Percentiles rank a stretch among this genome's conserved stretches.
Conservation (phyloP, 2,888 invertebrate species). For the Tillus elongatus region DNA sequence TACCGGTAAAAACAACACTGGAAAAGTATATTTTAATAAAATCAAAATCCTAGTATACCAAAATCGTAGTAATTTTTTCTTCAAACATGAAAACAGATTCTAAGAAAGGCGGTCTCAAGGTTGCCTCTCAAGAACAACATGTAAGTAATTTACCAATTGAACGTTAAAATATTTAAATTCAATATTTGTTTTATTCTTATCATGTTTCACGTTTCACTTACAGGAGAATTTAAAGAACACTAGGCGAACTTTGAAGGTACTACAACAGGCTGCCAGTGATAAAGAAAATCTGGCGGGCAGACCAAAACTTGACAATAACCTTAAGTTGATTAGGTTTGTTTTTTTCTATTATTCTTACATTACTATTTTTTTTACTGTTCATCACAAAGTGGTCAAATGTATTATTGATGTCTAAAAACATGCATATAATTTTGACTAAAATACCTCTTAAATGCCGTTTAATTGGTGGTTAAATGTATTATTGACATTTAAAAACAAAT, state of each 20-base stretch:
- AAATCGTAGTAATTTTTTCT: too few species aligned
- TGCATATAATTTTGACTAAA: too few species aligned
- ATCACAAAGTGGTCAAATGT: conserved; percentile 5
- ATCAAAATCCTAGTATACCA: too few species aligned
- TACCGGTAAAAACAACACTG: too few species aligned
- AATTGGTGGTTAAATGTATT: too few species aligned
- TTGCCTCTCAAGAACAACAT: conserved; percentile 32
- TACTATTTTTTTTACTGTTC: conserved; percentile 6
- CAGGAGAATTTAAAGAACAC: conserved; percentile 51
- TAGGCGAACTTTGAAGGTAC: conserved; percentile 62
- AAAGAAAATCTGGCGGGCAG: conserved; percentile 71
- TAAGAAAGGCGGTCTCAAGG: conserved; percentile 30
- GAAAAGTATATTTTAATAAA: too few species aligned
- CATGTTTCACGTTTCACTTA: too few species aligned
- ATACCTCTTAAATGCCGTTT: too few species aligned
- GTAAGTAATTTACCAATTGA: conserved; percentile 24
- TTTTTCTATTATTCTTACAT: conserved; percentile 6
- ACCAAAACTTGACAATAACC: conserved; percentile 33
- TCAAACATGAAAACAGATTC: conserved; percentile 35
- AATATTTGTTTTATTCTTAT: conserved; percentile 6
- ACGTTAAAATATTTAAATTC: conserved; percentile 2
- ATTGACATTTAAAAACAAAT: too few species aligned
- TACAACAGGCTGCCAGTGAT: conserved; percentile 62
- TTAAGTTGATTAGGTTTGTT: conserved; percentile 27
- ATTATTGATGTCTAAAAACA: neutral